Evolutionary conservation across 1,140 invertebrate genomes (phyloP).

Genomic region (Helicoverpa armigera): DNA sequence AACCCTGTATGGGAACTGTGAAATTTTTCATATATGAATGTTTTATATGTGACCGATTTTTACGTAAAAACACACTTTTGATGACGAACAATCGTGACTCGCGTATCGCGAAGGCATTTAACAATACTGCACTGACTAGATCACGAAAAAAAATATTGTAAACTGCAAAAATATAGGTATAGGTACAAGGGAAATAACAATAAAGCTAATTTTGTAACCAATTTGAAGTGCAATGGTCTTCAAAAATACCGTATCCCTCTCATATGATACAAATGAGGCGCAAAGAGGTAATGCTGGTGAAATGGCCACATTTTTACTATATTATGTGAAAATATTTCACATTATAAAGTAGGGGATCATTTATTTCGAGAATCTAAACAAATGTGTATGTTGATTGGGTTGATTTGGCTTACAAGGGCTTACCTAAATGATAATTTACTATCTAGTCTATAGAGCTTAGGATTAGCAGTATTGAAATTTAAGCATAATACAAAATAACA

Average conservation of each 20-base stretch:
- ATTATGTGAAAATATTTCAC: not conserved
- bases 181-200: too few species aligned
- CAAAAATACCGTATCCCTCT: not conserved
- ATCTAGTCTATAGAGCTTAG: too few species aligned
- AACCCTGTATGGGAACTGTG: constrained; percentile 8
- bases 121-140: too few species aligned
- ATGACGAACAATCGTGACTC: not conserved
- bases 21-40: not conserved
- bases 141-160: not conserved
- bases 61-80: not conserved
- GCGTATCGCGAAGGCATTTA: too few species aligned
- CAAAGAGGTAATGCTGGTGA: not conserved
- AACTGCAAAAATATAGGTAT: constrained; percentile 2
- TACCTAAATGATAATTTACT: too few species aligned
- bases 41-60: too few species aligned
- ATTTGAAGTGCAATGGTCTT: not conserved
- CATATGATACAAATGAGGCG: not conserved
- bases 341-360: not conserved
- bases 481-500: too few species aligned
- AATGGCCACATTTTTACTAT: not conserved
- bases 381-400: not conserved
- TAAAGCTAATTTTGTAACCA: constrained; percentile 22
- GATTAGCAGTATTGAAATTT: too few species aligned
- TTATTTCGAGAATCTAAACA: not conserved
- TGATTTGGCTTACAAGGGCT: too few species aligned